phyloP scores from a whole-genome alignment of 2,113 vertebrate species.

The Pipra filicauda region DNA sequence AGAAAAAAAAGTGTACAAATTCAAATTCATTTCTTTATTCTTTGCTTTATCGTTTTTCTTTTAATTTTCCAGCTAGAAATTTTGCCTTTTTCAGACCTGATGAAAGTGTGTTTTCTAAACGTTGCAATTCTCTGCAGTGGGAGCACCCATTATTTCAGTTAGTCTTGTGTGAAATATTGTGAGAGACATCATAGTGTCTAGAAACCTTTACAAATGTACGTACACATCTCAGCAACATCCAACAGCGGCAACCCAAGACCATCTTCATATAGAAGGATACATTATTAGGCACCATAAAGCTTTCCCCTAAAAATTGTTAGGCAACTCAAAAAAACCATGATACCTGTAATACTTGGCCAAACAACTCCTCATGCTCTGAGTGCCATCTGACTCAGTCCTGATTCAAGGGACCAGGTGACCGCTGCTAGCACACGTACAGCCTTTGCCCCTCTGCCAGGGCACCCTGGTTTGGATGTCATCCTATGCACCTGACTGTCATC shows the following conservation, averaged over 20 bases:
- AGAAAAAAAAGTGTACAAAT: not conserved
- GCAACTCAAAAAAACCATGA: rapidly evolving
- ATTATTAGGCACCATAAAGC: not conserved
- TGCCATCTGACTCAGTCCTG: not conserved
- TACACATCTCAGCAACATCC: not conserved
- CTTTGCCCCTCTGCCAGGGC: not conserved
- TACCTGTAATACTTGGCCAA: not conserved
- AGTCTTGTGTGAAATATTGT: not conserved
- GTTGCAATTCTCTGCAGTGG: not conserved
- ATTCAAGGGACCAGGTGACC: rapidly evolving
- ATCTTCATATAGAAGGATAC: rapidly evolving
- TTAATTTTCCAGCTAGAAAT: not conserved
- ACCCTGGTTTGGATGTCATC: too few relatives aligned
- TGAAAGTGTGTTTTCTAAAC: not conserved
- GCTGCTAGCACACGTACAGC: rapidly evolving
- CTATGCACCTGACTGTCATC: not conserved
- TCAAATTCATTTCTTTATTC: not conserved
- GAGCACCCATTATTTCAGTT: not conserved
- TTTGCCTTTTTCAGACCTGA: not conserved
- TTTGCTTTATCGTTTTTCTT: not conserved
- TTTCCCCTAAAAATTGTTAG: not conserved
- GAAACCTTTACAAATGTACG: rapidly evolving
- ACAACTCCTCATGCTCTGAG: not conserved
- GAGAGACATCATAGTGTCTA: rapidly evolving
- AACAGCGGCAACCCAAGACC: not conserved